phyloP scores from a whole-genome alignment of 1,140 invertebrate genomes.

The Lepidostoma basale region DNA sequence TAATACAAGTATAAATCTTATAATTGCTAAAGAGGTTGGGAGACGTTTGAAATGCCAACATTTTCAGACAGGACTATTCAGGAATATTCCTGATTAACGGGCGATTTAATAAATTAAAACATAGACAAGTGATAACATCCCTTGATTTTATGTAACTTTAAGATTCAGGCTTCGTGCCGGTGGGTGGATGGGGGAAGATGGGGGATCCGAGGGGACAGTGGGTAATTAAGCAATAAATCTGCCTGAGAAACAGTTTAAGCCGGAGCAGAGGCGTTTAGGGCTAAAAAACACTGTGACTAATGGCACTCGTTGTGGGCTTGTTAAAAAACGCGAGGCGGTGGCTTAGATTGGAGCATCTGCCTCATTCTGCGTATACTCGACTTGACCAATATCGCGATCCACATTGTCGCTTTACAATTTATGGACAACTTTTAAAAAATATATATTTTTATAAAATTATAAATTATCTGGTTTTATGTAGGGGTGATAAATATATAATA shows the following conservation, averaged over 20 bases:
- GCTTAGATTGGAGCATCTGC: conserved; percentile 26
- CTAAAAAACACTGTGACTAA: conserved; percentile 46
- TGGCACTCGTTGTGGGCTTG: conserved; percentile 43
- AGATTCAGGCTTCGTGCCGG: conserved; percentile 21
- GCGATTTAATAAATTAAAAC: conserved; percentile 8
- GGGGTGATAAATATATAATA: no score
- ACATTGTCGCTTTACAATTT: no score
- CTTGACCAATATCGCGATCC: no score
- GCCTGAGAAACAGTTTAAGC: conserved; percentile 42
- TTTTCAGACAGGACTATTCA: no score
- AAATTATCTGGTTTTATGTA: no score
- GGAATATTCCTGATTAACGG: no score
- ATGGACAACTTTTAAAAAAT: no score
- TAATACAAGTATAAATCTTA: no score
- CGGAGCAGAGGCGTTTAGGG: conserved; percentile 44
- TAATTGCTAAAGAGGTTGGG: no score
- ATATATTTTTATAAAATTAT: no score
- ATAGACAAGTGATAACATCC: conserved; percentile 7
- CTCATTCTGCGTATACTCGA: neutral
- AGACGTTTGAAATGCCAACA: no score
- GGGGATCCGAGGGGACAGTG: conserved; percentile 41
- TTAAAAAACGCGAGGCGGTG: conserved; percentile 42
- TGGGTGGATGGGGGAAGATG: no score
- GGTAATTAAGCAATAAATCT: conserved; percentile 47
- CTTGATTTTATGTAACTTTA: conserved; percentile 22